Percentiles rank a stretch among this genome's conserved stretches.
Evolutionary conservation across 2,888 invertebrate genomes (phyloP).

Genomic region (Ochropleura leucogaster): DNA sequence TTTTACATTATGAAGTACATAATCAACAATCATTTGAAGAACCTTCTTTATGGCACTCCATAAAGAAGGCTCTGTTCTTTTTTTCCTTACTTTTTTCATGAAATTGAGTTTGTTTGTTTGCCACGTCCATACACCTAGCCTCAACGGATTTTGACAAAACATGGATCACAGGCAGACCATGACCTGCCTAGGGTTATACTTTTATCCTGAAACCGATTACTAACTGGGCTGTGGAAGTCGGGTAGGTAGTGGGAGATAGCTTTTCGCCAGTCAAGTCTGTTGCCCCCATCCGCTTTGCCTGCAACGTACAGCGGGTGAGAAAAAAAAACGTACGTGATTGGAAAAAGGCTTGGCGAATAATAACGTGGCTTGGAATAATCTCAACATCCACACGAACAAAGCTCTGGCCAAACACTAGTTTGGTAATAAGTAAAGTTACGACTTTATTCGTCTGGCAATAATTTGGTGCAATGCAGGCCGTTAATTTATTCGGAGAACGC

Average conservation of each 20-base stretch:
- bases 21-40: conserved; percentile 4
- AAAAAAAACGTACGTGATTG: background rate
- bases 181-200: background rate
- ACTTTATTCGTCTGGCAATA: conserved; percentile 19
- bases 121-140: too few relatives aligned
- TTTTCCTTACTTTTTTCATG: background rate
- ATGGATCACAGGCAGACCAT: background rate
- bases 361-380: background rate
- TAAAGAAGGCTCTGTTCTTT: too few relatives aligned
- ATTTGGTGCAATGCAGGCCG: conserved; percentile 44
- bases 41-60: background rate
- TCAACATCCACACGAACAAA: background rate
- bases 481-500: conserved; percentile 57
- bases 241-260: background rate
- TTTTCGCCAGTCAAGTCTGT: too few relatives aligned
- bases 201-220: background rate
- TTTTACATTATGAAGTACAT: background rate
- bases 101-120: background rate
- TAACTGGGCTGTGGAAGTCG: background rate
- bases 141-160: background rate
- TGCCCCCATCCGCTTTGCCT: too few relatives aligned
- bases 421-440: conserved; percentile 18
- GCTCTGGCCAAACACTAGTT: background rate
- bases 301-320: too few relatives aligned
- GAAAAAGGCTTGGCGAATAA: background rate